These are phyloP conservation scores for Agrypnia vestita DNA, from an alignment of 1,140 invertebrate species.

Conservation along the genomic window DNA sequence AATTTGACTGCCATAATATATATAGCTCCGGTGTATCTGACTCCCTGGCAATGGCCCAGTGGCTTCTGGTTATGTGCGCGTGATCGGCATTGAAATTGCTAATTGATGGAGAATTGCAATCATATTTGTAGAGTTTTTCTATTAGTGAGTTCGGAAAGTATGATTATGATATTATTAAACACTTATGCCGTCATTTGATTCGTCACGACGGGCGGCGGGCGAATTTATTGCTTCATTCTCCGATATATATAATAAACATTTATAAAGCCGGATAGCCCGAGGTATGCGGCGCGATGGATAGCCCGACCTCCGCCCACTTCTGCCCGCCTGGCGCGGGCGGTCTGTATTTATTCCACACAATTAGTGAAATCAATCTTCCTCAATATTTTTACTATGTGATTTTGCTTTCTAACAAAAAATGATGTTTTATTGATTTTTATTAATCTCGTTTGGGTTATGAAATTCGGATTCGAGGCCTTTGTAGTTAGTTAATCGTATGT, in stretches of 20 bases:
- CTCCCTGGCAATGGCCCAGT: neutral
- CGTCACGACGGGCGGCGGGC: neutral
- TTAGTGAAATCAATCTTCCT: neutral
- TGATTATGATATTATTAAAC: neutral
- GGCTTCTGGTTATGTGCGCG: too few species aligned
- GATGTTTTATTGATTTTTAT: too few species aligned
- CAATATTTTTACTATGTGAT: neutral
- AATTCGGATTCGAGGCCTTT: too few species aligned
- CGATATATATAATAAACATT: conserved; percentile 1
- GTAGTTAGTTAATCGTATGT: too few species aligned
- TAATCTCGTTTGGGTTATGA: too few species aligned
- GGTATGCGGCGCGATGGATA: neutral
- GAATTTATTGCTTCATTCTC: conserved; percentile 14
- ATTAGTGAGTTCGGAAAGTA: neutral
- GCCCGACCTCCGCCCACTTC: conserved; percentile 25
- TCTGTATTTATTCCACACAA: neutral
- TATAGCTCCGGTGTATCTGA: conserved; percentile 20
- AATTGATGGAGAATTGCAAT: too few species aligned
- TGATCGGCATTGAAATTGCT: too few species aligned
- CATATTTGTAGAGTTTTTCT: too few species aligned
- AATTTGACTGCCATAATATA: conserved; percentile 54
- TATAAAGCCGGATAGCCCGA: conserved; percentile 13
- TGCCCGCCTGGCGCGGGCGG: neutral
- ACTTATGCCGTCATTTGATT: too few species aligned
- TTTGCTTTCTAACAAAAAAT: too few species aligned